Conservation (phyloP, 2,888 invertebrate species). For the Seira ritae region DNA sequence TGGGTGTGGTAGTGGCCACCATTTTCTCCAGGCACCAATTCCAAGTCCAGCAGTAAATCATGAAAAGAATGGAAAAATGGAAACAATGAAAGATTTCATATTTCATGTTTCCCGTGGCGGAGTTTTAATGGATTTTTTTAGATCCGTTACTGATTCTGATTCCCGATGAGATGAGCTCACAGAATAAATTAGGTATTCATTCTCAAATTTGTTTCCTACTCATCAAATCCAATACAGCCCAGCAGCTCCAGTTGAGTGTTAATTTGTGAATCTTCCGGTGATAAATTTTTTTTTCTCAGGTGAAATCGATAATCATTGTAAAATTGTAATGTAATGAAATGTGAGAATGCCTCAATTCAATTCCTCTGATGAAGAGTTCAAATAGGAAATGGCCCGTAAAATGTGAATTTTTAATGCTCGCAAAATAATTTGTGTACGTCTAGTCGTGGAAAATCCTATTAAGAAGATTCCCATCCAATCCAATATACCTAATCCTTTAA, state of each 20-base stretch:
- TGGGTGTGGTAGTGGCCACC: too few species aligned
- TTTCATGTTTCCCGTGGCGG: too few species aligned
- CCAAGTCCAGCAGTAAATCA: too few species aligned
- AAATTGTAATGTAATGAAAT: neutral
- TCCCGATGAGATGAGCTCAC: neutral
- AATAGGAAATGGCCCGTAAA: neutral
- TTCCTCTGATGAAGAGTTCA: neutral
- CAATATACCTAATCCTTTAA: too few species aligned
- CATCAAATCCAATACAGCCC: neutral
- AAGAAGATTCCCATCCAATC: neutral
- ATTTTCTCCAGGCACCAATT: too few species aligned
- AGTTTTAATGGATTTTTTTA: too few species aligned
- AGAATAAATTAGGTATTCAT: neutral
- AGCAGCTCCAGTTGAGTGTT: neutral
- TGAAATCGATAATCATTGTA: neutral
- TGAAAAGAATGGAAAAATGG: too few species aligned
- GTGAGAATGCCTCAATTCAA: neutral
- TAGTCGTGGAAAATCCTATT: too few species aligned
- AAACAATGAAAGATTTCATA: too few species aligned
- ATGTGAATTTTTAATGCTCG: neutral
- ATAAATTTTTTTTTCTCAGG: constrained; percentile 21
- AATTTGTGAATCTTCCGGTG: constrained; percentile 46
- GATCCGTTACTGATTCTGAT: neutral
- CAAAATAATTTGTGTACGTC: too few species aligned
- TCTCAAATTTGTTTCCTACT: neutral